phyloP scores from a whole-genome alignment of 2,797 vertebrate species.

The Brachymystax lenok region DNA sequence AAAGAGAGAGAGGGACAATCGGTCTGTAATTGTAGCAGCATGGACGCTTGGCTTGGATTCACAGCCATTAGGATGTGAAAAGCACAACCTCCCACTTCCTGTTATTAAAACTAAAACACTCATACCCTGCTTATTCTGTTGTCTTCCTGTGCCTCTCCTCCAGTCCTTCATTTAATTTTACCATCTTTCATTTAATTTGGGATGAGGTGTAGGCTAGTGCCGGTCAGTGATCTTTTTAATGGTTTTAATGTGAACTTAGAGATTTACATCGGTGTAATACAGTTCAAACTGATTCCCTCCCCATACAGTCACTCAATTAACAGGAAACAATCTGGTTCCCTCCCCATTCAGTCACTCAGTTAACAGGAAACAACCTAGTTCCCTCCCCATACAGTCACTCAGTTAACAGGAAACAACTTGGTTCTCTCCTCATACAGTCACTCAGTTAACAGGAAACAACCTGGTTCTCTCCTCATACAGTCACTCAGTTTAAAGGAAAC shows the following conservation, averaged over 20 bases:
- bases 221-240: not conserved
- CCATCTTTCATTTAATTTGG: not conserved
- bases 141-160: slow-evolving; percentile 18
- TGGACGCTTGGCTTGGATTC: slow-evolving; percentile 96
- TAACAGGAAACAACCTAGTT: no score
- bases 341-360: no score
- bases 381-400: no score
- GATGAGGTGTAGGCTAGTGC: not conserved
- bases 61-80: slow-evolving; percentile 92
- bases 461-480: no score
- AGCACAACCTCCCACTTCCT: slow-evolving; percentile 83
- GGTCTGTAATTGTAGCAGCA: slow-evolving; percentile 93
- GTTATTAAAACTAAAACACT: slow-evolving; percentile 63
- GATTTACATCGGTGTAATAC: not conserved
- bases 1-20: slow-evolving; percentile 31
- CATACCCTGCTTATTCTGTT: slow-evolving; percentile 48
- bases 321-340: no score
- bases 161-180: slow-evolving; percentile 46
- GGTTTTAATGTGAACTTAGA: not conserved
- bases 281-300: not conserved
- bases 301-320: no score
- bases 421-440: no score
- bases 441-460: no score
- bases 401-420: no score
- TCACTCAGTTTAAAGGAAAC: not conserved